Evolutionary conservation across 1,140 invertebrate species (phyloP).

Genomic region (Phocides pigmalion): DNA sequence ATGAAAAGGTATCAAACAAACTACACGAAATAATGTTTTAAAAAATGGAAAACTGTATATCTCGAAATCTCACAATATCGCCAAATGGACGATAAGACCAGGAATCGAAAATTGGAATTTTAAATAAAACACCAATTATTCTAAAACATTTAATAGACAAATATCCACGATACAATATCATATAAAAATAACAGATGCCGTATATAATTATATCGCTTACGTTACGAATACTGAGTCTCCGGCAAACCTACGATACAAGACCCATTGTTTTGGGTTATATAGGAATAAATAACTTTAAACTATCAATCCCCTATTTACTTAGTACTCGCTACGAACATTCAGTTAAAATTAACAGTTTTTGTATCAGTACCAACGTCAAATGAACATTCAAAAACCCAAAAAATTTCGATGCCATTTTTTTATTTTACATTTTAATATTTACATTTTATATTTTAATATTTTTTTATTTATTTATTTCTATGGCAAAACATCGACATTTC

Average conservation of each 20-base stretch:
- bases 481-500: no score
- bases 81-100: no score
- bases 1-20: no score
- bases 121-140: conserved; percentile 20
- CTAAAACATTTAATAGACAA: conserved; percentile 46
- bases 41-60: no score
- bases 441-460: no score
- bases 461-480: no score
- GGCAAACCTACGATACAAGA: conserved; percentile 19
- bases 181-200: conserved; percentile 28
- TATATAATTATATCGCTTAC: conserved; percentile 25
- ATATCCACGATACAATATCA: conserved; percentile 24
- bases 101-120: not conserved
- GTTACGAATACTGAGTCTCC: conserved; percentile 28
- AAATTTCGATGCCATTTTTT: no score
- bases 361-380: no score
- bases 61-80: no score
- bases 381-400: no score
- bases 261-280: conserved; percentile 13
- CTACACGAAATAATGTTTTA: not conserved
- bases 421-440: no score
- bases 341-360: conserved; percentile 4
- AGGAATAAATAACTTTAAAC: conserved; percentile 14
- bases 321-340: not conserved
- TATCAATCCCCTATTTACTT: conserved; percentile 6